phyloP scores from a whole-genome alignment of 2,888 invertebrate genomes.

The Andrena flavipes region DNA sequence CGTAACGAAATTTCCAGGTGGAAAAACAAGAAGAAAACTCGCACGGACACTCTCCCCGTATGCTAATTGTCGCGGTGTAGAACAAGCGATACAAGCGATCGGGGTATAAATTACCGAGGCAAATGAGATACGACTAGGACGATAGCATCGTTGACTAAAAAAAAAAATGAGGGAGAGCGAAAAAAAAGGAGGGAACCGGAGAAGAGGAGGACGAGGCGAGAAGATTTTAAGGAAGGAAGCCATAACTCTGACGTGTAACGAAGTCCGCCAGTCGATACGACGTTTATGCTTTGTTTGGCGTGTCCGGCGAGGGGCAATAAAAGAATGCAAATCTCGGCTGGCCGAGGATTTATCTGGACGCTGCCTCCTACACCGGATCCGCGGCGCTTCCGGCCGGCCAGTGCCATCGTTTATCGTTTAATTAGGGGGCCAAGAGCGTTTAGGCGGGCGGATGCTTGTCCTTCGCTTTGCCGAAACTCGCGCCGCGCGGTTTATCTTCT shows the following conservation, averaged over 20 bases:
- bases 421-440: conserved; percentile 67
- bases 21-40: background rate
- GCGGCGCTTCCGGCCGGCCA: conserved; percentile 64
- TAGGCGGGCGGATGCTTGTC: conserved; percentile 54
- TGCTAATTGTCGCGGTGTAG: background rate
- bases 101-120: conserved; percentile 40
- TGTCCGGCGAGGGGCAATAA: conserved; percentile 61
- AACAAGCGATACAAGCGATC: conserved; percentile 29
- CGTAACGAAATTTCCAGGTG: background rate
- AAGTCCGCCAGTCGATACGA: conserved; percentile 63
- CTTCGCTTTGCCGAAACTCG: conserved; percentile 31
- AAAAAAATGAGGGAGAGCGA: background rate
- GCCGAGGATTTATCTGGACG: conserved; percentile 58
- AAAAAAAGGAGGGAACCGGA: conserved; percentile 13
- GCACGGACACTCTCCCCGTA: background rate
- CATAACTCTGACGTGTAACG: conserved; percentile 66
- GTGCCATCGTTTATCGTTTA: conserved; percentile 71
- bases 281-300: conserved; percentile 49
- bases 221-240: conserved; percentile 64
- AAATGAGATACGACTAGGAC: conserved; percentile 46
- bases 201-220: conserved; percentile 16
- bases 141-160: conserved; percentile 39
- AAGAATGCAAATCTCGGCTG: conserved; percentile 71
- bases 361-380: conserved; percentile 66
- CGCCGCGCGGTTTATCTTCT: conserved; percentile 12